phyloP scores from a whole-genome alignment of 1,140 invertebrate genomes.

The Trachelipus rathkii region DNA sequence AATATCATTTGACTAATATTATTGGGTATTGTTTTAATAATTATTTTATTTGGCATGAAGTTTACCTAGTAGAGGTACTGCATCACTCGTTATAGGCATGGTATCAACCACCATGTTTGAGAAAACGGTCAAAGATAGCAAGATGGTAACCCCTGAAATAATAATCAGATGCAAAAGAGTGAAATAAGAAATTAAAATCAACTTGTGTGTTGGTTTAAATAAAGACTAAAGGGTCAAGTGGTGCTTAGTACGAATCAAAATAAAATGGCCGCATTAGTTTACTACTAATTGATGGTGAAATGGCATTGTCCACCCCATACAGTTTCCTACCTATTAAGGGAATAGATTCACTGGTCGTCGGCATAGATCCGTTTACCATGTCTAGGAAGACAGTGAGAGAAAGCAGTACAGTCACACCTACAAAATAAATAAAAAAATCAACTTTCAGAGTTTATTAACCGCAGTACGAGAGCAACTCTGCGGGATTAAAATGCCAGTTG shows the following conservation, averaged over 20 bases:
- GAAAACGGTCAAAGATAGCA: constrained; percentile 83
- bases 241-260: constrained; percentile 31
- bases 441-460: neutral
- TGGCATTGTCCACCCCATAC: constrained; percentile 39
- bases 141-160: constrained; percentile 73
- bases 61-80: constrained; percentile 76
- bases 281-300: constrained; percentile 46
- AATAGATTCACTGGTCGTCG: constrained; percentile 67
- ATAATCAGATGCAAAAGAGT: constrained; percentile 44
- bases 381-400: constrained; percentile 69
- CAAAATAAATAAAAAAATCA: constrained; percentile 41
- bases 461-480: neutral
- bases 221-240: constrained; percentile 28
- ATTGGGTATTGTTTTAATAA: neutral
- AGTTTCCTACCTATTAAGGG: constrained; percentile 77
- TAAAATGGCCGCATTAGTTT: constrained; percentile 16
- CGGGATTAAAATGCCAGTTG: constrained; percentile 5
- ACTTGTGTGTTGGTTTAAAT: constrained; percentile 45
- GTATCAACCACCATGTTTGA: constrained; percentile 77
- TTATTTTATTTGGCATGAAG: constrained; percentile 27
- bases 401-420: constrained; percentile 67
- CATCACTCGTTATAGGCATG: constrained; percentile 78
- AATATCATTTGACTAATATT: neutral
- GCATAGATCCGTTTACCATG: constrained; percentile 62
- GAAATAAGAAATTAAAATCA: constrained; percentile 46